These are phyloP conservation scores for Cnemophilus loriae DNA, from an alignment of 2,113 vertebrate genomes.

Conservation along the genomic window DNA sequence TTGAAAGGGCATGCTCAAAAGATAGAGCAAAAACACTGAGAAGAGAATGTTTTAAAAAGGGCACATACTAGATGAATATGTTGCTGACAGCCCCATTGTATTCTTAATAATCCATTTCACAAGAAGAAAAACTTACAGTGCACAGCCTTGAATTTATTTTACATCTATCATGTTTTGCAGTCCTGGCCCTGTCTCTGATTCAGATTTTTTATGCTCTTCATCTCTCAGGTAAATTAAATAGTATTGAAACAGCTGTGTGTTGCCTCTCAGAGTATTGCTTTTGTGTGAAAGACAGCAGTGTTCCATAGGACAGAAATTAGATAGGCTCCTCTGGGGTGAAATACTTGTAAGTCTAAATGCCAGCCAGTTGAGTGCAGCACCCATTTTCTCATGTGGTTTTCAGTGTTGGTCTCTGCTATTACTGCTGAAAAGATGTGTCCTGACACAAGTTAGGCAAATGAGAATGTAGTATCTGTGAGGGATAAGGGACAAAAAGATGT, in stretches of 20 bases:
- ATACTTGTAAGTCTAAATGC: conserved; percentile 39
- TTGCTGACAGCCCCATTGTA: conserved; percentile 26
- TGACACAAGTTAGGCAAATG: not conserved
- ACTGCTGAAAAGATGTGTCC: not conserved
- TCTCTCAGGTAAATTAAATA: conserved; percentile 44
- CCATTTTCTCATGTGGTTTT: not conserved
- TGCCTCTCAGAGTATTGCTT: not conserved
- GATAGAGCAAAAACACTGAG: not conserved
- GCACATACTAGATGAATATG: not conserved
- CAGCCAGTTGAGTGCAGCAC: not conserved
- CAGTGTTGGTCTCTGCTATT: not conserved
- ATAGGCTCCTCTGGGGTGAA: not conserved
- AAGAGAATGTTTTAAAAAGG: conserved; percentile 20
- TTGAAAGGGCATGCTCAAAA: conserved; percentile 6
- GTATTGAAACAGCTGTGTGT: conserved; percentile 37
- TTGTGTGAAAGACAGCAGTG: conserved; percentile 1
- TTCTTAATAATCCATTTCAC: conserved; percentile 31
- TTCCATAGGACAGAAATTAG: conserved; percentile 39
- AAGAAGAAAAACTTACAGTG: conserved; percentile 16
- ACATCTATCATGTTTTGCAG: not conserved
- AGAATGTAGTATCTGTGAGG: not conserved
- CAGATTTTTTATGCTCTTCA: not conserved
- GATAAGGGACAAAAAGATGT: not conserved
- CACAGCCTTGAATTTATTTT: conserved; percentile 35
- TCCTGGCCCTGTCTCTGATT: not conserved